Evolutionary conservation across 2,797 vertebrate species (phyloP).

Genomic region (Diceros bicornis): DNA sequence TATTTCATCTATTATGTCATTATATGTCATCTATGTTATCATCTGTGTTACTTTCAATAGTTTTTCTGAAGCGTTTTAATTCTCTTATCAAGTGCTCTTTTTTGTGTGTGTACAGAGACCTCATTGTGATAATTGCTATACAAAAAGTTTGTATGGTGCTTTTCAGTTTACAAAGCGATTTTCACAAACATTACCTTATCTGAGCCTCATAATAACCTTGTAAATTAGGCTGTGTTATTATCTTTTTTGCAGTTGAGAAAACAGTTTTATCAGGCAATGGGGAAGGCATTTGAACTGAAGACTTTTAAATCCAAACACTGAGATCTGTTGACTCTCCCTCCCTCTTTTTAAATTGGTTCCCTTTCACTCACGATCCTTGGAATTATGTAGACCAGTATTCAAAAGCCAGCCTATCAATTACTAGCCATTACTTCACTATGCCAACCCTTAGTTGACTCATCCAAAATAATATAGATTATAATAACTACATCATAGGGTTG

Average conservation of each 20-base stretch:
- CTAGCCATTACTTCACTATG: not conserved
- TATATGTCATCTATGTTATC: slow-evolving; percentile 68
- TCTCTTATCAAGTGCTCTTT: slow-evolving; percentile 35
- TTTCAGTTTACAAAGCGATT: slow-evolving; percentile 70
- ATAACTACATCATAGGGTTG: not conserved
- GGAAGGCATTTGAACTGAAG: not conserved
- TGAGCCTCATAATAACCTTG: slow-evolving; percentile 29
- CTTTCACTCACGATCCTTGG: not conserved
- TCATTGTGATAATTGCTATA: slow-evolving; percentile 49
- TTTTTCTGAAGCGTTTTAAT: slow-evolving; percentile 65
- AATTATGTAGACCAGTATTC: not conserved
- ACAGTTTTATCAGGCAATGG: slow-evolving; percentile 35
- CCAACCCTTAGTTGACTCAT: not conserved
- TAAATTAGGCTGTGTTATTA: slow-evolving; percentile 44
- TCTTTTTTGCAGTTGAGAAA: not conserved
- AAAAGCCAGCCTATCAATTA: not conserved
- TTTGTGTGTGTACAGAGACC: not conserved
- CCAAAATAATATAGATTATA: not conserved
- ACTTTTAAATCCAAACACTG: not conserved
- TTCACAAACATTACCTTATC: slow-evolving; percentile 63
- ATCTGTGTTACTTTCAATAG: slow-evolving; percentile 31
- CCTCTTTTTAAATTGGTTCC: not conserved
- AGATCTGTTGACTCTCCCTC: not conserved
- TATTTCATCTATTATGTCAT: slow-evolving; percentile 74
- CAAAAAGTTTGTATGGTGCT: not conserved